Evolutionary conservation across 2,888 invertebrate species (phyloP), one percentile per base, ranked within the genome.

Genomic region (Andrena hattorfiana): DNA sequence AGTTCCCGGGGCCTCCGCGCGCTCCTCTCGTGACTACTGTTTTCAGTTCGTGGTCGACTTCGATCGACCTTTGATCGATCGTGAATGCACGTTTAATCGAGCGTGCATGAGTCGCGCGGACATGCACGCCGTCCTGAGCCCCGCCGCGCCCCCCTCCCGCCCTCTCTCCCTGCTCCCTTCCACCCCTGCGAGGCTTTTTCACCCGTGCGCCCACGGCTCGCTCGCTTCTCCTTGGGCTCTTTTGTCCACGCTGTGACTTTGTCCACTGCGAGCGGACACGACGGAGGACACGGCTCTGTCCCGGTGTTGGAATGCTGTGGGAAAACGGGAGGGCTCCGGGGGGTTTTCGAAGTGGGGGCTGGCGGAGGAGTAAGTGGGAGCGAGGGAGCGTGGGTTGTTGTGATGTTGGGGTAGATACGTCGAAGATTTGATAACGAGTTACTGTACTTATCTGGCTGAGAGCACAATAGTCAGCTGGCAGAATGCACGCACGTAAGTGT

Each of bases 51-150:
- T 87, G 87, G 88, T 88, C 88, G 87, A 90, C 88, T 90, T 87
- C 85, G 87, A 90, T 91, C 90, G 90, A 91, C 90, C 89, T 91
- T 87, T 89, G 90, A 91, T 90, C 90, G 90, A 91, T 88, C 88
- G 90, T 90, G 88, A 90, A 91, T 90, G 88, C 90, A 89, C 88
- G 90, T 86, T 90, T 86, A 87, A 89, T 84, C 89, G 86, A 84
- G 89, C 88, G 86, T 85, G 85, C 85, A 85, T 77, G 86, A 86
- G 87, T 86, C 90, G 85, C 88, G 85, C 87, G 85, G 85, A 75
- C 77, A 76, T 84, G 86, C 87, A 83, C 84, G 82, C 78, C 70
- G 56, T 5, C 56, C 54, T 7, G 10, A 20, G 23, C 54, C 26
- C 20, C 23, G 8, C 23, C 23, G 20, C 54, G 23, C 8, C 0